Evolutionary conservation across 1,140 invertebrate genomes (phyloP), one percentile per base, ranked within the genome.

Genomic region (Zaprionus davidi): DNA sequence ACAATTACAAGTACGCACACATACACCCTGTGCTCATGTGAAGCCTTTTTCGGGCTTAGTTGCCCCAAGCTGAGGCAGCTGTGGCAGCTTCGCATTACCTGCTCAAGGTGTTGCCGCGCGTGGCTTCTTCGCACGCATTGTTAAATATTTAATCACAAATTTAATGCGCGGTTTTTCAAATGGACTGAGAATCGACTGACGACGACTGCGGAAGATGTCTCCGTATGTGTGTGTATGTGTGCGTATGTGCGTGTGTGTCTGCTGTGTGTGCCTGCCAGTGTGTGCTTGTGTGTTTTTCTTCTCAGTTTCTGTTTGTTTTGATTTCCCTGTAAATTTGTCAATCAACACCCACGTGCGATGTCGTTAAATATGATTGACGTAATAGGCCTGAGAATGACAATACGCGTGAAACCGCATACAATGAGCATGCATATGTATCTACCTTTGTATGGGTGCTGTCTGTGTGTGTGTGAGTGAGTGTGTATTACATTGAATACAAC

Each of bases 141-240:
- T 87, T 88, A 78, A 87, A 87, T 87, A 88, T 86, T 86, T 88
- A 86, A 87, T 87, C 69, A 71, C 73, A 66, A 70, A 71, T 76
- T 76, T 76, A 71, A 76, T 65, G 60, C 60, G 34, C 59, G 67
- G 31, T 56, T 69, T 71, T 56, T 38, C 36, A 20, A 38, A 68
- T 69, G 36, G n/a, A 46, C 28, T 12, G 28, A 38, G 34, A 56
- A 34, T 65, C n/a, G 57, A 28, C 44, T 49, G 13, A 56, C 70
- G 57, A 56, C 44, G 34, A 62, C 20, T 64, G 41, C n/a, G 36
- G 31, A 31, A 31, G 9, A 34, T 34, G 31, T 34, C 31, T 38
- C 36, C 1, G 4, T 56, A 28, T 36, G 62, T n/a, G 13, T 17
- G 4, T 11, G 55, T 81, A 24, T 73, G 20, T 31, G 34, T 20